These are phyloP conservation scores for Alectura lathami DNA, from an alignment of 2,113 vertebrate species.

Conservation along the genomic window DNA sequence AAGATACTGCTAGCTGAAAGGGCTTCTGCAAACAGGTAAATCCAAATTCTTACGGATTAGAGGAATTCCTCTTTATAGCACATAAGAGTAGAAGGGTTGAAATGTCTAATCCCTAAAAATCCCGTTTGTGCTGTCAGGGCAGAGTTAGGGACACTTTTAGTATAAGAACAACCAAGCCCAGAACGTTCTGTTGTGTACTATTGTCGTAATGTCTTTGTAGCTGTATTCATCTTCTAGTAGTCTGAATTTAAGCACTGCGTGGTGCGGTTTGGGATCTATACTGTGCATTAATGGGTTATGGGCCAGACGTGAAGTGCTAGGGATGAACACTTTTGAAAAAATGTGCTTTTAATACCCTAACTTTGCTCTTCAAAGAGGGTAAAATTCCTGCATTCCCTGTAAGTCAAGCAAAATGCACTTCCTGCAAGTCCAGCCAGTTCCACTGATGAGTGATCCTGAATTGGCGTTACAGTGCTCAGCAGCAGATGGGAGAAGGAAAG, in stretches of 20 bases:
- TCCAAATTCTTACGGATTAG: conserved; percentile 38
- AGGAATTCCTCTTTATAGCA: neutral
- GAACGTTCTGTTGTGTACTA: neutral
- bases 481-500: neutral
- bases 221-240: neutral
- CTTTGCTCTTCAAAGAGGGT: neutral
- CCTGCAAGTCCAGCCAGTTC: neutral
- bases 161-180: neutral
- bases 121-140: neutral
- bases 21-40: conserved; percentile 6
- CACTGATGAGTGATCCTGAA: neutral
- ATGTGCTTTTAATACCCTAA: neutral
- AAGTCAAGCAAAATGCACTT: neutral
- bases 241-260: neutral
- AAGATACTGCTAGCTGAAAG: neutral
- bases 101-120: neutral
- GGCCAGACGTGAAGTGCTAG: neutral
- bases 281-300: neutral
- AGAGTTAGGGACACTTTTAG: neutral
- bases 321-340: neutral
- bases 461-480: neutral
- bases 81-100: neutral
- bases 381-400: neutral
- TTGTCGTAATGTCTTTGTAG: neutral
- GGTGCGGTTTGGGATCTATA: neutral